Percentiles rank a stretch among this genome's conserved stretches.
Evolutionary conservation across 1,140 invertebrate genomes (phyloP).

Genomic region (Sminthurinus signatus): DNA sequence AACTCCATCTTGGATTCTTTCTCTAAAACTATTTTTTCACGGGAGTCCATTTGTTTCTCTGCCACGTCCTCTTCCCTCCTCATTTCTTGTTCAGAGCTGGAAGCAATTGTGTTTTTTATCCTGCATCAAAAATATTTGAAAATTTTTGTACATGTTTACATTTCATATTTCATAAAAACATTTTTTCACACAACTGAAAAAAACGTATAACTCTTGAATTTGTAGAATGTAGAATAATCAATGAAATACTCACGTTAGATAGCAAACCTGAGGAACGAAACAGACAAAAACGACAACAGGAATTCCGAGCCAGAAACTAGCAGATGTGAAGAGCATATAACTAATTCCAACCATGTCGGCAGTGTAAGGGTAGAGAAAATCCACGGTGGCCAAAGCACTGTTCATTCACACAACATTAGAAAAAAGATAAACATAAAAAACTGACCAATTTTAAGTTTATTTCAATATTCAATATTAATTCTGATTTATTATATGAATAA

Average conservation of each 20-base stretch:
- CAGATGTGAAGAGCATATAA: conserved; percentile 75
- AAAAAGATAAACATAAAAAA: not conserved
- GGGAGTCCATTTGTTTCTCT: not conserved
- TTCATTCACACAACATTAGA: not conserved
- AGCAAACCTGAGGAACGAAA: not conserved
- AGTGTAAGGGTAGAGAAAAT: conserved; percentile 78
- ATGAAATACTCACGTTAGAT: not conserved
- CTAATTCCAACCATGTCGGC: conserved; percentile 93
- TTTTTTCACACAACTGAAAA: not conserved
- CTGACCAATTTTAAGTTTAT: not conserved
- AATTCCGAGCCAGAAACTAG: conserved; percentile 92
- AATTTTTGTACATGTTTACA: too few species aligned
- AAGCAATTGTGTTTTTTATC: not conserved
- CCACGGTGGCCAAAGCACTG: not conserved
- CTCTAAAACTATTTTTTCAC: not conserved
- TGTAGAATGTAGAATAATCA: not conserved
- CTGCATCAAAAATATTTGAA: not conserved
- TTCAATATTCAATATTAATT: not conserved
- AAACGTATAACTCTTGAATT: not conserved
- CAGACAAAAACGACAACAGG: conserved; percentile 58
- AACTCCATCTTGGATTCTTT: not conserved
- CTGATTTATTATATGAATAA: not conserved
- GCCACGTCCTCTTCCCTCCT: not conserved
- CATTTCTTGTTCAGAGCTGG: not conserved
- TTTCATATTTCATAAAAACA: not conserved